Evolutionary conservation across 2,888 invertebrate species (phyloP).

Genomic region (Abrostola tripartita): DNA sequence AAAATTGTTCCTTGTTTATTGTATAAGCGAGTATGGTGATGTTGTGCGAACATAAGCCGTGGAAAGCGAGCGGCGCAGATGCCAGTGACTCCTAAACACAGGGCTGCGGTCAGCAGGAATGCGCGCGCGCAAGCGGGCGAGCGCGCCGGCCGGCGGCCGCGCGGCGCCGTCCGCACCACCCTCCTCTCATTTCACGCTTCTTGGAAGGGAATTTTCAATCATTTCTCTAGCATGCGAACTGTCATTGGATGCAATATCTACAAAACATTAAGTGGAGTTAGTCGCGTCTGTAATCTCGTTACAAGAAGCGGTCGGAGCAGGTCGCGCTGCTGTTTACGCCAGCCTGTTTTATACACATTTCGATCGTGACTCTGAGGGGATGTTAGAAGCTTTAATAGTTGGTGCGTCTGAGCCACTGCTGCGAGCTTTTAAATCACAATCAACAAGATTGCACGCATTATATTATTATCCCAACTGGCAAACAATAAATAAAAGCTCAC

Average conservation of each 20-base stretch:
- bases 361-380: slow-evolving; percentile 47
- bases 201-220: slow-evolving; percentile 82
- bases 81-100: slow-evolving; percentile 72
- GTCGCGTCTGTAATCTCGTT: slow-evolving; percentile 57
- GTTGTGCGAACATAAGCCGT: slow-evolving; percentile 40
- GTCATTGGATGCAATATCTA: slow-evolving; percentile 75
- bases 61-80: slow-evolving; percentile 42
- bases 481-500: slow-evolving; percentile 35
- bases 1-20: slow-evolving; percentile 4
- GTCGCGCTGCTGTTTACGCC: slow-evolving; percentile 46
- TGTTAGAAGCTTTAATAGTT: slow-evolving; percentile 42
- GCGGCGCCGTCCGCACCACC: slow-evolving; percentile 52
- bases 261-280: slow-evolving; percentile 65
- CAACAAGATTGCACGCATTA: slow-evolving; percentile 21
- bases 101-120: slow-evolving; percentile 83
- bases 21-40: slow-evolving; percentile 27
- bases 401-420: slow-evolving; percentile 21
- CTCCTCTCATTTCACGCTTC: slow-evolving; percentile 81
- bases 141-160: slow-evolving; percentile 56
- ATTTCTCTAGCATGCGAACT: slow-evolving; percentile 75
- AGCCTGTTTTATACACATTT: slow-evolving; percentile 51
- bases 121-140: slow-evolving; percentile 67
- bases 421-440: slow-evolving; percentile 31
- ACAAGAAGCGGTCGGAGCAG: slow-evolving; percentile 53
- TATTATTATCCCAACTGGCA: slow-evolving; percentile 32